Evolutionary conservation across 2,113 vertebrate species (phyloP).

Genomic region (Atlantisia rogersi): DNA sequence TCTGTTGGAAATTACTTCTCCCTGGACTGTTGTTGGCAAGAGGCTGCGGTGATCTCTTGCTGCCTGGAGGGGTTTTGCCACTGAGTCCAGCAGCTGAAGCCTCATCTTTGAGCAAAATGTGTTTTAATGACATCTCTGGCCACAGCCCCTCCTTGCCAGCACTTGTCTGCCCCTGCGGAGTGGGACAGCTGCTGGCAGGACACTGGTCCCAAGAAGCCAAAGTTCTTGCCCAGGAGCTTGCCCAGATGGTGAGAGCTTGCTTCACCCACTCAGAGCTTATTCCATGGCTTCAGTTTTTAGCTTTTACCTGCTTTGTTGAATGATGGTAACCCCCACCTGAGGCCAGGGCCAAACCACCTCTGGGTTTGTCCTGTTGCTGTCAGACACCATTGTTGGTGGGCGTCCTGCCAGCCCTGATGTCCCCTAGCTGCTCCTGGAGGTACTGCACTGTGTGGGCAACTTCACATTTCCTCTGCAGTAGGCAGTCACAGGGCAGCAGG

Average conservation of each 20-base stretch:
- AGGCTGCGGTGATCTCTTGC: background rate
- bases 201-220: rapidly evolving
- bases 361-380: background rate
- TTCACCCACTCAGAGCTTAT: background rate
- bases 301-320: background rate
- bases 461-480: background rate
- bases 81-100: background rate
- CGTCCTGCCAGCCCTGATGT: rapidly evolving
- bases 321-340: background rate
- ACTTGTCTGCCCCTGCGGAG: background rate
- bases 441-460: background rate
- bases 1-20: background rate
- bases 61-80: background rate
- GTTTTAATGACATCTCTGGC: background rate
- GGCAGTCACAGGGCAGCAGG: background rate
- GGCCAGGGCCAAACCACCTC: background rate
- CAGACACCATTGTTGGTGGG: rapidly evolving
- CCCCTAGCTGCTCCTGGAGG: rapidly evolving
- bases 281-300: background rate
- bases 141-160: rapidly evolving
- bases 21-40: background rate
- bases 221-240: background rate
- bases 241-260: rapidly evolving
- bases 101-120: background rate
- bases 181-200: rapidly evolving